Evolutionary conservation across 2,113 vertebrate genomes (phyloP).

Genomic region (Egretta garzetta): DNA sequence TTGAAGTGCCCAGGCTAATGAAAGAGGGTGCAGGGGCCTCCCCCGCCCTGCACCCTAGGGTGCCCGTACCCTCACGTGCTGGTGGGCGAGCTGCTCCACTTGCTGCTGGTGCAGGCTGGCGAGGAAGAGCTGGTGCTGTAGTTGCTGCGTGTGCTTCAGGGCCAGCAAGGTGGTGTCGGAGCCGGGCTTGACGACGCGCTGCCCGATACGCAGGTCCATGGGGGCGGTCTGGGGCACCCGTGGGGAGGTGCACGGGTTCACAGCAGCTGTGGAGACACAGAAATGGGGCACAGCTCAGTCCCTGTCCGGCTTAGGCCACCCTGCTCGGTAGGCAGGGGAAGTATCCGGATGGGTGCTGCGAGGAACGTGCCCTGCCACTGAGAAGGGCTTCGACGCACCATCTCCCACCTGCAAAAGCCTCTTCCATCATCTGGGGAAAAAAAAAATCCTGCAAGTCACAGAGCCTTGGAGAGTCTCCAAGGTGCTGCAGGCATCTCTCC

Average conservation of each 20-base stretch:
- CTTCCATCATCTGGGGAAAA: background rate
- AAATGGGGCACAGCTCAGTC: background rate
- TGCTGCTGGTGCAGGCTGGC: constrained; percentile 83
- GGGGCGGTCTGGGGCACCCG: constrained; percentile 76
- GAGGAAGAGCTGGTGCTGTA: constrained; percentile 80
- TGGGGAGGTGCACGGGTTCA: constrained; percentile 49
- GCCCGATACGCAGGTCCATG: constrained; percentile 92
- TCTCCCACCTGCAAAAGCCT: background rate
- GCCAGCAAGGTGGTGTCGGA: constrained; percentile 82
- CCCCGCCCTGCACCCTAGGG: fast-evolving
- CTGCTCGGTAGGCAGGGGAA: background rate
- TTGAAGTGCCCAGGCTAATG: fast-evolving
- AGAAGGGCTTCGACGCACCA: background rate
- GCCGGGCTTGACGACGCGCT: constrained; percentile 74
- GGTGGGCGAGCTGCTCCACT: constrained; percentile 73
- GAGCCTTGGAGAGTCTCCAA: background rate
- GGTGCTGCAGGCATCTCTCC: background rate
- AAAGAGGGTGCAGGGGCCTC: fast-evolving
- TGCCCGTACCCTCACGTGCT: constrained; percentile 75
- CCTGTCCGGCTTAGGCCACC: fast-evolving
- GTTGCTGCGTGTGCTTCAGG: constrained; percentile 80
- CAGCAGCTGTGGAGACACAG: constrained; percentile 60
- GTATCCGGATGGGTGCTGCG: fast-evolving
- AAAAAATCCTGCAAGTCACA: fast-evolving
- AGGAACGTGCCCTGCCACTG: fast-evolving